A percentile compares a stretch with the other conserved stretches of the same genome.
Conservation (phyloP, 2,113 vertebrate genomes). For the Perca fluviatilis region DNA sequence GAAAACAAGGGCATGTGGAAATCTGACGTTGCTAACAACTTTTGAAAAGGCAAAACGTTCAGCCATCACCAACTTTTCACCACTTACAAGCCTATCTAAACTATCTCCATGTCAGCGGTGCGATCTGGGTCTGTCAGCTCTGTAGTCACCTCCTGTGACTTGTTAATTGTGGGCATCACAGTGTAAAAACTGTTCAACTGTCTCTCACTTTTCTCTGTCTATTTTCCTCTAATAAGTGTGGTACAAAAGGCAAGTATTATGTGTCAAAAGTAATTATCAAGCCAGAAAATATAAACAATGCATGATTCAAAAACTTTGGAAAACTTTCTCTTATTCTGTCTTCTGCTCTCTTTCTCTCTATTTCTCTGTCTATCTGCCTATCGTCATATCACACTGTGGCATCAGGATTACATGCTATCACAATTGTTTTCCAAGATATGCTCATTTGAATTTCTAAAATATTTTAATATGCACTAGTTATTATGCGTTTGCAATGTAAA, state of each 20-base stretch:
- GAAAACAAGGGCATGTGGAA: neutral
- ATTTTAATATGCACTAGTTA: neutral
- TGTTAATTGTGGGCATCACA: neutral
- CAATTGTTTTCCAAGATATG: neutral
- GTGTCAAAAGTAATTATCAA: slow-evolving; percentile 11
- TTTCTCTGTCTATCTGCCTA: neutral
- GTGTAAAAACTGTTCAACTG: slow-evolving; percentile 4
- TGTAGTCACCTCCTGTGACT: neutral
- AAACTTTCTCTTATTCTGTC: neutral
- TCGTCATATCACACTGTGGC: neutral
- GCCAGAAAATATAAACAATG: slow-evolving; percentile 9
- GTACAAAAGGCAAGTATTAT: neutral
- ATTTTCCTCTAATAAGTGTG: neutral
- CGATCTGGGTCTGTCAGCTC: neutral
- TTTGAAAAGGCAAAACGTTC: neutral
- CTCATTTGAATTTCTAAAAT: neutral
- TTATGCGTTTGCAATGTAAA: neutral
- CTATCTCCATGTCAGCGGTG: neutral
- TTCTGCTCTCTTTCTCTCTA: no score
- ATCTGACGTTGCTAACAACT: neutral
- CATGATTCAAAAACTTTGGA: neutral
- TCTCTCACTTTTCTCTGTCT: slow-evolving; percentile 1
- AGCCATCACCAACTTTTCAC: neutral
- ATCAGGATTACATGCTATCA: neutral
- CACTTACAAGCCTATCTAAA: neutral